Evolutionary conservation across 2,888 invertebrate species (phyloP).

Genomic region (Orthonevra nobilis): DNA sequence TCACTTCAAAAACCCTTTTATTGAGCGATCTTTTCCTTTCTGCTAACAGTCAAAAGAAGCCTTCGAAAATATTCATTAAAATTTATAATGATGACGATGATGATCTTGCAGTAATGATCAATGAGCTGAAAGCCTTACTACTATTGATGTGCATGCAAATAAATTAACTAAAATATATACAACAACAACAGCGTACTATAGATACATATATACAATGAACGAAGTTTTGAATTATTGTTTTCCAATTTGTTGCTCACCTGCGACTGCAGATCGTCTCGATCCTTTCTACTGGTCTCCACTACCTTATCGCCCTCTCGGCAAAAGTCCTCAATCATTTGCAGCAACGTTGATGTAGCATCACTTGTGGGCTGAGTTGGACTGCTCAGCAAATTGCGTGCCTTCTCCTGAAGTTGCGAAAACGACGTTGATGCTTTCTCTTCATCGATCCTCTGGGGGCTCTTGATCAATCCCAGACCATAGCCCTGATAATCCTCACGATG

Average conservation of each 20-base stretch:
- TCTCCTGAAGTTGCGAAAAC: constrained; percentile 78
- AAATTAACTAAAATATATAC: not conserved
- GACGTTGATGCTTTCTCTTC: constrained; percentile 75
- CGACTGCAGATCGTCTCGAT: constrained; percentile 86
- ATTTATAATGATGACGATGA: too few relatives aligned
- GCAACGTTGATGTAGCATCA: constrained; percentile 78
- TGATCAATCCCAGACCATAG: constrained; percentile 78
- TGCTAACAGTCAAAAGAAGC: too few relatives aligned
- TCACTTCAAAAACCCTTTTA: too few relatives aligned
- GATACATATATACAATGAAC: constrained; percentile 28
- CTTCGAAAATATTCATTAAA: too few relatives aligned
- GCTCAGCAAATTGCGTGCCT: constrained; percentile 77
- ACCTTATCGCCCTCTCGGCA: constrained; percentile 83
- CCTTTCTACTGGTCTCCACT: constrained; percentile 84
- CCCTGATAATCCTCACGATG: constrained; percentile 83
- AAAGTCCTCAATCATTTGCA: constrained; percentile 84
- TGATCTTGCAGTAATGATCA: too few relatives aligned
- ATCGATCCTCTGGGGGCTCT: constrained; percentile 74
- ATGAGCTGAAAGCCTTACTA: too few relatives aligned
- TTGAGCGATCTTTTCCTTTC: too few relatives aligned
- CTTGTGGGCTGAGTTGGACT: constrained; percentile 72
- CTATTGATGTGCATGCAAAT: constrained; percentile 32
- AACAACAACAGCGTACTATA: constrained; percentile 24
- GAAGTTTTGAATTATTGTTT: not conserved
- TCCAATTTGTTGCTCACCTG: constrained; percentile 83